Evolutionary conservation across 2,888 invertebrate genomes (phyloP).

Genomic region (Zootermopsis nevadensis): DNA sequence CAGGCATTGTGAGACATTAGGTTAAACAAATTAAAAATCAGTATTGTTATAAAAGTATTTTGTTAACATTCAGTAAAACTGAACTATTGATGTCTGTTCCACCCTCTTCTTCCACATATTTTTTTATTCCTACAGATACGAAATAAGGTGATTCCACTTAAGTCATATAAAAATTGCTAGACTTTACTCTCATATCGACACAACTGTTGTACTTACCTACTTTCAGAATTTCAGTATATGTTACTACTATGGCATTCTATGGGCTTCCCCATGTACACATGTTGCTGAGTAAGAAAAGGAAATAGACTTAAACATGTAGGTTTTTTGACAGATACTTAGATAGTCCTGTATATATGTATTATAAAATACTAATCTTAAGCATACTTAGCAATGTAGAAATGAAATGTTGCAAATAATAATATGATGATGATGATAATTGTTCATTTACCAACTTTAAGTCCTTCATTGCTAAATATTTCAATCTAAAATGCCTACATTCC

Average conservation of each 20-base stretch:
- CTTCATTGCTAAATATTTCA: too few relatives aligned
- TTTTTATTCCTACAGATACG: background rate
- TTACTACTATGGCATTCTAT: background rate
- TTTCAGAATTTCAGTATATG: background rate
- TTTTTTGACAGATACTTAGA: constrained; percentile 24
- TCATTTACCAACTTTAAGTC: background rate
- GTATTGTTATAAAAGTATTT: too few relatives aligned
- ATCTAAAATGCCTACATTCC: too few relatives aligned
- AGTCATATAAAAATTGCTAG: background rate
- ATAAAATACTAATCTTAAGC: constrained; percentile 8
- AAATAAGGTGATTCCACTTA: background rate
- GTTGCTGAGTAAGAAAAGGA: background rate
- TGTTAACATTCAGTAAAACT: too few relatives aligned
- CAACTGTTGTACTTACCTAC: background rate
- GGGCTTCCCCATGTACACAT: background rate
- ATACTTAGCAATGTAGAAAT: constrained; percentile 18
- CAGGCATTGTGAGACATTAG: too few relatives aligned
- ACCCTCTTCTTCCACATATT: background rate
- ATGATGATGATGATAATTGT: background rate
- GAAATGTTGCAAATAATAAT: background rate
- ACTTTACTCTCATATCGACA: background rate
- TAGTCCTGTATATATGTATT: constrained; percentile 21
- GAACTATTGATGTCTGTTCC: background rate
- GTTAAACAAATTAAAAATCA: too few relatives aligned
- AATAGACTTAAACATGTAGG: constrained; percentile 1